Conservation (phyloP, 2,113 vertebrate species). For the Psettodes erumei region DNA sequence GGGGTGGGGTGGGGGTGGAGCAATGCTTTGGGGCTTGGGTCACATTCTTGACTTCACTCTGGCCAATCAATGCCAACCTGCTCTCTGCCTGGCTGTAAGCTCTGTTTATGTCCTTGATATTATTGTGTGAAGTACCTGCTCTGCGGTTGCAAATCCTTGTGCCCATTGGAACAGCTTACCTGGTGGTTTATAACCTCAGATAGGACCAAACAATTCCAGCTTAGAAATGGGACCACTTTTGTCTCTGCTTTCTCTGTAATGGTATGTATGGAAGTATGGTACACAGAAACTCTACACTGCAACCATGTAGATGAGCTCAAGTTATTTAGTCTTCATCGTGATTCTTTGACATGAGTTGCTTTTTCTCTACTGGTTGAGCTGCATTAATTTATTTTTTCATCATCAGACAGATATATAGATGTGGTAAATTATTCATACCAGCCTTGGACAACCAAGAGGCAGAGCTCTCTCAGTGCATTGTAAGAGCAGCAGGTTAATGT, state of each 20-base stretch:
- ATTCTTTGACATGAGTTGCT: too few species aligned
- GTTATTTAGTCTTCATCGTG: too few species aligned
- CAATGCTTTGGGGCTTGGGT: slow-evolving; percentile 67
- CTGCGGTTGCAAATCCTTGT: background rate
- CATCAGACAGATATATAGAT: background rate
- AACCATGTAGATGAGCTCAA: too few species aligned
- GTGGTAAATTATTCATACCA: background rate
- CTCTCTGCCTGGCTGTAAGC: slow-evolving; percentile 45
- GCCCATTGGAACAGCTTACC: background rate
- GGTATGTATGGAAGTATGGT: too few species aligned
- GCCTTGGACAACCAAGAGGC: background rate
- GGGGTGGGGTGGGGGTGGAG: slow-evolving; percentile 56
- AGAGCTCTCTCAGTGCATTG: background rate
- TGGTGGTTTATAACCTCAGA: background rate
- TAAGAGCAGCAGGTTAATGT: background rate
- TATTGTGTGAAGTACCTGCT: slow-evolving; percentile 19
- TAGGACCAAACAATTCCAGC: background rate
- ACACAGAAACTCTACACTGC: too few species aligned
- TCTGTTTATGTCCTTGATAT: slow-evolving; percentile 45
- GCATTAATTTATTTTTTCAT: background rate
- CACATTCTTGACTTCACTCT: slow-evolving; percentile 72
- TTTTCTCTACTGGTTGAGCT: background rate
- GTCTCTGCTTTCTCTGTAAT: background rate
- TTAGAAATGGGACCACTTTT: too few species aligned
- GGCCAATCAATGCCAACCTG: slow-evolving; percentile 68